Evolutionary conservation across 1,140 invertebrate genomes (phyloP).

Genomic region (Diorhabda carinulata): DNA sequence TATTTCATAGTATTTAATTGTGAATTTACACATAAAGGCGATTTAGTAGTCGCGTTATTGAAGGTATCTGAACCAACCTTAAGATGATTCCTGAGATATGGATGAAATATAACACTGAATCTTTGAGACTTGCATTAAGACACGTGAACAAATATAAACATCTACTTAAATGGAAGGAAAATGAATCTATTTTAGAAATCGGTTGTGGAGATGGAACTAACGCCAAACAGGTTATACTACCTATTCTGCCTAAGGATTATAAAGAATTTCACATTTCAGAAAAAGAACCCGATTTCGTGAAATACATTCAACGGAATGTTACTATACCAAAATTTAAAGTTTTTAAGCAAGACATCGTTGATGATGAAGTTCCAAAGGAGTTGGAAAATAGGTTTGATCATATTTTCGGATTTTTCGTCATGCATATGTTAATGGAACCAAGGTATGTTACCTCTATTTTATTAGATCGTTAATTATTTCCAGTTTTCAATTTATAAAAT

Average conservation of each 20-base stretch:
- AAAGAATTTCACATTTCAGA: neutral
- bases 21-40: no score
- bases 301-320: neutral
- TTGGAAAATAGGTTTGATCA: neutral
- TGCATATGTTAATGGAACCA: neutral
- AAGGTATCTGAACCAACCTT: no score
- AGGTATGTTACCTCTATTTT: neutral
- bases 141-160: neutral
- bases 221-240: neutral
- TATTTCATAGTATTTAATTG: no score
- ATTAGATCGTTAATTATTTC: no score
- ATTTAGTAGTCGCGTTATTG: no score
- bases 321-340: neutral
- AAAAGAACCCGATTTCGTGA: neutral
- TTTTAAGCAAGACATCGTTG: neutral
- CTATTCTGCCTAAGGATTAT: neutral
- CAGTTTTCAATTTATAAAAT: no score
- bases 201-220: neutral
- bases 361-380: neutral
- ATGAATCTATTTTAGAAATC: neutral
- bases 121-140: neutral
- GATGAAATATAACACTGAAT: neutral
- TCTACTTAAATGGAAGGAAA: constrained; percentile 3
- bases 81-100: neutral
- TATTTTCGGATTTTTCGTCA: constrained; percentile 9